Base-by-base conservation (phyloP, 2,888 invertebrate genomes). In the Drosophila quinaria region DNA sequence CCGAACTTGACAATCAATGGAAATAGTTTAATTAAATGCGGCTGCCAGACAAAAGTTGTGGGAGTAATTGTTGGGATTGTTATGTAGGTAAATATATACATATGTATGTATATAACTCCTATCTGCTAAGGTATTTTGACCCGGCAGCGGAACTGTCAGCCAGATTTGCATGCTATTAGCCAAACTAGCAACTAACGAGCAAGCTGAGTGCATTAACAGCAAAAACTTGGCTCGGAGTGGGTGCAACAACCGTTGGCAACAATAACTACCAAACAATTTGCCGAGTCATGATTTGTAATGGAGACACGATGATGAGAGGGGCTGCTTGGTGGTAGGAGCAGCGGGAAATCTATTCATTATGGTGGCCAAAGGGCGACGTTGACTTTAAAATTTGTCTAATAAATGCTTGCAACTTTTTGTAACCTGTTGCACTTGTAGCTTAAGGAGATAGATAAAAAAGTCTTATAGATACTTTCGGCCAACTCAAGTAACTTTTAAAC, bases 21-120 rank as follows among this genome's bases (percentile, higher is more conserved):
- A 47, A 80, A 83, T 67, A 80, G 84, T 83, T 80, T 83, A 80
- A 80, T 83, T 66, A 83, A 80, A 80, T 80, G 61, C 61, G 51
- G 41, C 49, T 63, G 49, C 52, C 47, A 65, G 78, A 52, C 64
- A 54, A 56, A 64, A 29, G 39, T 8, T 22, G 10, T 33, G 29
- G n/a, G 33, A 13, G 17, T 35, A 22, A 41, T 31, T 33, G 33
- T 58, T 15, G n/a, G 11, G 13, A 33, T 49, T 25, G 22, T 3
- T 19, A 41, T 15, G 13, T 11, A 25, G 4, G 22, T 25, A 25
- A 5, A n/a, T 5, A 6, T 29, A 29, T 29, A 3, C 11, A 19
- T 4, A 42, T 19, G 4, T 2, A 22, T 22, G 13, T 1, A 13
- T 44, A 22, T 22, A 22, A 6, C 33, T 13, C 1, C 42, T 17